phyloP scores from a whole-genome alignment of 2,797 vertebrate species.

The Aulostomus chinensis region DNA sequence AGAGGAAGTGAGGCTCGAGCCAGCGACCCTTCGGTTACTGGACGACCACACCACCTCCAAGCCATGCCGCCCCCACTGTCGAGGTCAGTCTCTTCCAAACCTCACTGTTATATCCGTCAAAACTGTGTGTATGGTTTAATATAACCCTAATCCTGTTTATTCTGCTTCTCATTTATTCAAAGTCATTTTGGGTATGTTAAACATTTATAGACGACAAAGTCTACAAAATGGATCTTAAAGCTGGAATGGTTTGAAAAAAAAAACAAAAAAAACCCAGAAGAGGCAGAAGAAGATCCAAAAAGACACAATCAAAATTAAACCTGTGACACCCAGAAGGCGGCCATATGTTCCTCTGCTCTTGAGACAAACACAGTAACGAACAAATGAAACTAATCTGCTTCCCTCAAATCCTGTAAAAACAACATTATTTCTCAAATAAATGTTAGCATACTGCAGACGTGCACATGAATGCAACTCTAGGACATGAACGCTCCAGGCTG shows the following conservation, averaged over 20 bases:
- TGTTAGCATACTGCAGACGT: constrained; percentile 28
- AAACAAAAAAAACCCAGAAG: too few relatives aligned
- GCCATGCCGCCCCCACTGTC: too few relatives aligned
- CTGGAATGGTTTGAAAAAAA: not conserved
- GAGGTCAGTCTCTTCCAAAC: too few relatives aligned
- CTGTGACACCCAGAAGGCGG: not conserved
- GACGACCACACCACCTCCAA: too few relatives aligned
- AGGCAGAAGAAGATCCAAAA: not conserved
- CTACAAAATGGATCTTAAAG: not conserved
- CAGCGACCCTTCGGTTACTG: too few relatives aligned
- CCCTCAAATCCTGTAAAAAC: constrained; percentile 5
- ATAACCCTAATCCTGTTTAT: too few relatives aligned
- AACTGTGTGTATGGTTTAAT: too few relatives aligned
- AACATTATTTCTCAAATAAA: constrained; percentile 16
- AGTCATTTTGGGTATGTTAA: not conserved
- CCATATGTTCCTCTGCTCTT: constrained; percentile 14
- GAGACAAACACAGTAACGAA: constrained; percentile 15
- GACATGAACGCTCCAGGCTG: constrained; percentile 32
- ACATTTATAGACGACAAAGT: not conserved
- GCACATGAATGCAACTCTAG: constrained; percentile 34
- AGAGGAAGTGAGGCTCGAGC: too few relatives aligned
- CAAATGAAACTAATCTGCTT: constrained; percentile 23
- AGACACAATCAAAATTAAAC: constrained; percentile 5
- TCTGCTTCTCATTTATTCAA: constrained; percentile 1
- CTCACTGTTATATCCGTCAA: too few relatives aligned